Percentiles rank a stretch among this genome's conserved stretches.
phyloP scores from a whole-genome alignment of 2,888 invertebrate species.

The Patella depressa region DNA sequence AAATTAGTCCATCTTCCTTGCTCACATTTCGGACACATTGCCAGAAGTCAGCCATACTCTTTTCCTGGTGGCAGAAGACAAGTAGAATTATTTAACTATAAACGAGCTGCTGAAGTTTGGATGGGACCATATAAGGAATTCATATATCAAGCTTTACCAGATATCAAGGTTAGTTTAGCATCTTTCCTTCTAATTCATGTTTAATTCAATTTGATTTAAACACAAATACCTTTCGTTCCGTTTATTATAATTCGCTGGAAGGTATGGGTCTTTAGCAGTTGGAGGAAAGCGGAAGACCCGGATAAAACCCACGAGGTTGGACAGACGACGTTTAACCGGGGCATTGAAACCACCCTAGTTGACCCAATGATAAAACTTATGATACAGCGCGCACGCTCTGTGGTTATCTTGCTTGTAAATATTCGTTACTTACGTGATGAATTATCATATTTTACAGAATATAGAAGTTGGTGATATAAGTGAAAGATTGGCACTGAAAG shows the following conservation, averaged over 20 bases:
- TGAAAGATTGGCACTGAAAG: constrained; percentile 42
- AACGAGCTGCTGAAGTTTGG: constrained; percentile 61
- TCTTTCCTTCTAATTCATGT: background rate
- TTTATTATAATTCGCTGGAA: too few species aligned
- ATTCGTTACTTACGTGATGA: too few species aligned
- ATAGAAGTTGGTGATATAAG: constrained; percentile 49
- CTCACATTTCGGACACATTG: constrained; percentile 64
- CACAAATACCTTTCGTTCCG: too few species aligned
- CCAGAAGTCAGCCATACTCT: constrained; percentile 58
- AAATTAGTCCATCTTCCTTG: constrained; percentile 60
- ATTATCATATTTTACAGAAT: constrained; percentile 31
- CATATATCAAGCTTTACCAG: constrained; percentile 46
- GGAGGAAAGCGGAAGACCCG: too few species aligned
- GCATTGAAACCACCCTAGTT: too few species aligned
- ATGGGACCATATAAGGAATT: constrained; percentile 49
- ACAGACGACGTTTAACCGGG: too few species aligned
- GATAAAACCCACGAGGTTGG: too few species aligned
- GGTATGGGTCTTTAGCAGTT: too few species aligned
- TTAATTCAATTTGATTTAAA: too few species aligned
- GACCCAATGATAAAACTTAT: too few species aligned
- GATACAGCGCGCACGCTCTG: too few species aligned
- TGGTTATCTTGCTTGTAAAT: too few species aligned
- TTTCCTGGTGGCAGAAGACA: constrained; percentile 53
- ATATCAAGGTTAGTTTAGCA: constrained; percentile 37
- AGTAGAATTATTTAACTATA: constrained; percentile 58